Percentiles rank a stretch among this genome's conserved stretches.
phyloP scores from a whole-genome alignment of 2,797 vertebrate genomes.

The Heliangelus exortis region DNA sequence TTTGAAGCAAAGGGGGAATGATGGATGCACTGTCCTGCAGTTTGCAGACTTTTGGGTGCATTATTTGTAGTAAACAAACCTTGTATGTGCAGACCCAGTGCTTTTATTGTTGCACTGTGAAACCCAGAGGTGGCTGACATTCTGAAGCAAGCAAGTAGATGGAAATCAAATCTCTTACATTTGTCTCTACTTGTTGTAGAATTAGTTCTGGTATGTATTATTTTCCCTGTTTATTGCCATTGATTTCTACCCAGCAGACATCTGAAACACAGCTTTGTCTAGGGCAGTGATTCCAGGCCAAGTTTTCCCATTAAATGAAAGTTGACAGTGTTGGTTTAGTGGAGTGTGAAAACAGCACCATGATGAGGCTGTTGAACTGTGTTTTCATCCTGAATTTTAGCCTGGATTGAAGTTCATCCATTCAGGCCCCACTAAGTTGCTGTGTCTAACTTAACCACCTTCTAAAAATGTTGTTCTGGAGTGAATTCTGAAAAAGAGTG shows the following conservation, averaged over 20 bases:
- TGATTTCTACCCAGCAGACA: not conserved
- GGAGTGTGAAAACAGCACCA: not conserved
- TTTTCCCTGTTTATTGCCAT: not conserved
- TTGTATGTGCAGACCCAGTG: not conserved
- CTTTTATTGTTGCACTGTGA: not conserved
- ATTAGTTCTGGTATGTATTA: not conserved
- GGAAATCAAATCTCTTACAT: not conserved
- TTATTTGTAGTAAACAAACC: not conserved
- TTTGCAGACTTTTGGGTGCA: not conserved
- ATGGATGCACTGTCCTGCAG: not conserved
- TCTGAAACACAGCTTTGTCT: not conserved
- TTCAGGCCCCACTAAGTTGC: not conserved
- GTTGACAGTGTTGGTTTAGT: not conserved
- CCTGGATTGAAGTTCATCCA: not conserved
- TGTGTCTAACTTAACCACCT: not conserved
- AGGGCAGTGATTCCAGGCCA: not conserved
- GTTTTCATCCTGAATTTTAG: conserved; percentile 4
- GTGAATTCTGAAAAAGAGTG: not conserved
- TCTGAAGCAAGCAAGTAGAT: not conserved
- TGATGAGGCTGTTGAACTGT: not conserved
- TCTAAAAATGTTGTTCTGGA: not conserved
- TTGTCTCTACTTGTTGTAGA: not conserved
- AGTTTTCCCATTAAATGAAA: not conserved
- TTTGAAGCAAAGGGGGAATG: not conserved
- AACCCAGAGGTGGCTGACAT: not conserved